These are phyloP conservation scores for Salvator merianae DNA, from an alignment of 2,113 vertebrate species.

Conservation along the genomic window DNA sequence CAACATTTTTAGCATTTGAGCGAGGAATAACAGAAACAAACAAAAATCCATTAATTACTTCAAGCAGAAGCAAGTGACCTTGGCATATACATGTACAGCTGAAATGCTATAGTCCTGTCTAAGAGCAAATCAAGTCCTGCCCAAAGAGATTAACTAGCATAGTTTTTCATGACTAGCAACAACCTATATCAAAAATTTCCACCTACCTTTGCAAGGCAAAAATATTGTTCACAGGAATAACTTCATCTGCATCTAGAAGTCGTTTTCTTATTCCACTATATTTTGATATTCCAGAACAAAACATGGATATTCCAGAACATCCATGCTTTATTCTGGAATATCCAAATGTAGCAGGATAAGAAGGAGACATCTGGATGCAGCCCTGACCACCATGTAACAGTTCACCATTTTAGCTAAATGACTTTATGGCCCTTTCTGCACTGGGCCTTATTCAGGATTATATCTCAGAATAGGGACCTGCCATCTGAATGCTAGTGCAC, in stretches of 20 bases:
- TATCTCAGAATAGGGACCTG: too few relatives aligned
- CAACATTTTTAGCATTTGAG: background rate
- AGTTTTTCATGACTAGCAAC: background rate
- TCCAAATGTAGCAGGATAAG: too few relatives aligned
- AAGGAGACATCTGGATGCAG: too few relatives aligned
- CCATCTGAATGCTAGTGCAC: too few relatives aligned
- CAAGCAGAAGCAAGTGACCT: background rate
- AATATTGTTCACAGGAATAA: background rate
- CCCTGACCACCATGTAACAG: background rate
- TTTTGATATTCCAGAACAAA: too few relatives aligned
- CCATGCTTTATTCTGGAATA: too few relatives aligned
- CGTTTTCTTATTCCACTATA: too few relatives aligned
- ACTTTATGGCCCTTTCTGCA: too few relatives aligned
- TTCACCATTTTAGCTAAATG: background rate
- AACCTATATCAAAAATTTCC: background rate
- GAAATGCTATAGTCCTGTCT: background rate
- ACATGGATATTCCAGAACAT: too few relatives aligned
- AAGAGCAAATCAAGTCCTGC: background rate
- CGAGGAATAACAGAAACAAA: background rate
- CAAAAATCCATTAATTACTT: background rate
- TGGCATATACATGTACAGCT: background rate
- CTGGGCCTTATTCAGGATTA: too few relatives aligned
- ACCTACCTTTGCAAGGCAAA: background rate
- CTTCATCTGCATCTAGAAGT: too few relatives aligned
- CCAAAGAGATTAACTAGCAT: background rate